Evolutionary conservation across 2,797 vertebrate species (phyloP).

Genomic region (Mallotus villosus): DNA sequence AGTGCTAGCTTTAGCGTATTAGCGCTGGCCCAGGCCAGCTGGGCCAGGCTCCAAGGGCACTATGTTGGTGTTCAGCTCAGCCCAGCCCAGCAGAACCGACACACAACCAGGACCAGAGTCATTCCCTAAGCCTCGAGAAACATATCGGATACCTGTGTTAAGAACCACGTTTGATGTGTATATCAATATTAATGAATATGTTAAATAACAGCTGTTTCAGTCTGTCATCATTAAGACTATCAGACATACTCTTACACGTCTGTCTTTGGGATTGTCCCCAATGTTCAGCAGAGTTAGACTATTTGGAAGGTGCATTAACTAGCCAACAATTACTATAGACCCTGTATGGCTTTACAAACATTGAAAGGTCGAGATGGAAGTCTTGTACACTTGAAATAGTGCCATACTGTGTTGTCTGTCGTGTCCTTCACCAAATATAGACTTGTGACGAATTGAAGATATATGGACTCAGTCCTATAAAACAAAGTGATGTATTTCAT

Average conservation of each 20-base stretch:
- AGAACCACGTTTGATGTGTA: background rate
- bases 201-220: no score
- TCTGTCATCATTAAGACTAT: no score
- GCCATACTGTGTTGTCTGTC: background rate
- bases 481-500: constrained; percentile 38
- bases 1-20: constrained; percentile 49
- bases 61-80: background rate
- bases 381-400: background rate
- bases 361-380: no score
- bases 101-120: constrained; percentile 25
- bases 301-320: background rate
- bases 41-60: constrained; percentile 33
- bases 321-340: background rate
- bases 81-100: constrained; percentile 27
- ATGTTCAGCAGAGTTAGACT: background rate
- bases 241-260: background rate
- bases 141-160: background rate
- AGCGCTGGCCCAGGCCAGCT: constrained; percentile 57
- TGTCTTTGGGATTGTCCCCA: background rate
- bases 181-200: no score
- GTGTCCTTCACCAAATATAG: constrained; percentile 24
- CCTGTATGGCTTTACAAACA: background rate
- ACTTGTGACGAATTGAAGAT: constrained; percentile 20
- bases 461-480: constrained; percentile 19
- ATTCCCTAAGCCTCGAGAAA: background rate